phyloP scores from a whole-genome alignment of 2,797 vertebrate species.

The Capromys pilorides region DNA sequence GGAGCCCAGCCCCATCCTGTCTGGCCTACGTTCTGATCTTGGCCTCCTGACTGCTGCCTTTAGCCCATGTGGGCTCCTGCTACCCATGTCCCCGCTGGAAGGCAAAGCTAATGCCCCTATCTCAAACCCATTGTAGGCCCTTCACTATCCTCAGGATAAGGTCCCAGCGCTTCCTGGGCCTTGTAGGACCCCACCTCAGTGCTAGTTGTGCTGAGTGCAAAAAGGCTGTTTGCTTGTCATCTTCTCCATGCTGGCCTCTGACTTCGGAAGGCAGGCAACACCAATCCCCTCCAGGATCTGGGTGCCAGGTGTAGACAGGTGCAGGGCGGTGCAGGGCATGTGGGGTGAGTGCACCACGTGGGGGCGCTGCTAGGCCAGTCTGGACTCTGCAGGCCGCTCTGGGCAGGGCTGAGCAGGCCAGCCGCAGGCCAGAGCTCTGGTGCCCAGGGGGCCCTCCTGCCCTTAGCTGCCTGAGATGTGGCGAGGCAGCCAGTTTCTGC shows the following conservation, averaged over 20 bases:
- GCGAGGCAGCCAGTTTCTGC: background rate
- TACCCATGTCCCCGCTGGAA: background rate
- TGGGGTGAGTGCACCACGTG: fast-evolving
- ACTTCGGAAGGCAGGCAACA: background rate
- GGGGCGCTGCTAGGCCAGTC: background rate
- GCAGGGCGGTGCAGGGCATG: background rate
- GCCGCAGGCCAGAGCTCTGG: fast-evolving
- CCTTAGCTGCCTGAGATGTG: background rate
- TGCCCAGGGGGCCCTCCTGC: background rate
- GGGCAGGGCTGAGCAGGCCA: background rate
- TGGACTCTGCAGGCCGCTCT: background rate
- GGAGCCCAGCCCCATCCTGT: background rate
- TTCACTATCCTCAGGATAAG: background rate
- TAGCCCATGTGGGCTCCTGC: background rate
- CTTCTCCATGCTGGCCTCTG: background rate
- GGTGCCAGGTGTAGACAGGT: background rate
- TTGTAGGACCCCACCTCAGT: background rate
- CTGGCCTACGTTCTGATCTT: background rate
- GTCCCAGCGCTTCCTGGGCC: background rate
- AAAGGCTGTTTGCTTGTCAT: background rate
- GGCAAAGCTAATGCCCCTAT: background rate
- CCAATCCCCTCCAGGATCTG: fast-evolving
- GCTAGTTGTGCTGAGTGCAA: no score
- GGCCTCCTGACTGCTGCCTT: background rate
- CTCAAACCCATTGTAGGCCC: background rate